Conservation (phyloP, 1,140 invertebrate species). For the Sogatella furcifera region DNA sequence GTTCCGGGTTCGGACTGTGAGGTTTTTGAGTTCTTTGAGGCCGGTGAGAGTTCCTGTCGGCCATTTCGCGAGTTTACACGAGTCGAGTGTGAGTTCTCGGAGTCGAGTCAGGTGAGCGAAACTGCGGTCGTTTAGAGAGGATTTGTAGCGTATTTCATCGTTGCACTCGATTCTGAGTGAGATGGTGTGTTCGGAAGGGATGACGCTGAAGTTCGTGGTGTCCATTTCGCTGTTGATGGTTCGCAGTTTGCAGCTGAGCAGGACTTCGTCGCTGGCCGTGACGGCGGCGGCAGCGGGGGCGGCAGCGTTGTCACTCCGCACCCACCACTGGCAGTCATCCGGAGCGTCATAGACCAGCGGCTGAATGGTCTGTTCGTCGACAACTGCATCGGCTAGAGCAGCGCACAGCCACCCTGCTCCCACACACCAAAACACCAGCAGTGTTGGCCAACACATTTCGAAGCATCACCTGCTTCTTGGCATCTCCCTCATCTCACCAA, state of each 20-base stretch:
- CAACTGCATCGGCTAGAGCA: background rate
- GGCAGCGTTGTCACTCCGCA: constrained; percentile 20
- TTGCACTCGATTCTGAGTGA: constrained; percentile 68
- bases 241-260: constrained; percentile 63
- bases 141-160: constrained; percentile 57
- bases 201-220: constrained; percentile 77
- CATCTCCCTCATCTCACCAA: too few species aligned
- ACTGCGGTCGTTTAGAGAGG: constrained; percentile 59
- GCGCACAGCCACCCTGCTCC: background rate
- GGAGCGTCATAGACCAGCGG: constrained; percentile 58
- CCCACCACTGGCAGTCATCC: constrained; percentile 68
- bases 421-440: too few species aligned
- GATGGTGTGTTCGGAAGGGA: constrained; percentile 71
- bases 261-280: constrained; percentile 46
- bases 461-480: too few species aligned
- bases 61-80: constrained; percentile 74
- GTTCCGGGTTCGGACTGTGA: constrained; percentile 70
- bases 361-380: constrained; percentile 5
- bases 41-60: constrained; percentile 60
- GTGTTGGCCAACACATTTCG: too few species aligned
- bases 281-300: constrained; percentile 33
- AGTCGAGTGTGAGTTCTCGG: constrained; percentile 64
- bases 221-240: constrained; percentile 73
- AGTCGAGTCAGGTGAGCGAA: constrained; percentile 68
- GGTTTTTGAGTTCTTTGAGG: constrained; percentile 60